These are phyloP conservation scores for Trichogramma evanescens DNA, from an alignment of 2,888 invertebrate species.

Conservation along the genomic window DNA sequence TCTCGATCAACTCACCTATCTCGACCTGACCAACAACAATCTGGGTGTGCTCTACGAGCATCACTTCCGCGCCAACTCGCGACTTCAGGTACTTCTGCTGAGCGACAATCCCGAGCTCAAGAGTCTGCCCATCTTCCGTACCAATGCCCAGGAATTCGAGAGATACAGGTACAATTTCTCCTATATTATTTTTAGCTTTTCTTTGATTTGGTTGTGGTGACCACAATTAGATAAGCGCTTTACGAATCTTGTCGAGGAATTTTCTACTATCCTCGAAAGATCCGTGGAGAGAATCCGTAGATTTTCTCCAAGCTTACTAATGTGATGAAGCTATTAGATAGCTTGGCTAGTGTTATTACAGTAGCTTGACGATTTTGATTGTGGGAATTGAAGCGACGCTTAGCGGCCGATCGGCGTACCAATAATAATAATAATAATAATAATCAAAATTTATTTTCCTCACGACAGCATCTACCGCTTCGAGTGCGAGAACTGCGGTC, in stretches of 20 bases:
- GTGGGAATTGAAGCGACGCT: too few species aligned
- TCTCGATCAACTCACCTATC: conserved; percentile 59
- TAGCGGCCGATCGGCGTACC: too few species aligned
- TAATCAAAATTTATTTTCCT: not conserved
- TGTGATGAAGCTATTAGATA: too few species aligned
- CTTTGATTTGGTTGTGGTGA: too few species aligned
- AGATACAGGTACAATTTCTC: conserved; percentile 33
- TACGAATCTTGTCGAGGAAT: too few species aligned
- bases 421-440: not conserved
- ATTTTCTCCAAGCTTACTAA: too few species aligned
- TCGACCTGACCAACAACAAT: conserved; percentile 69
- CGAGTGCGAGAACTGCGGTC: conserved; percentile 68
- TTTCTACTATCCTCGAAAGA: too few species aligned
- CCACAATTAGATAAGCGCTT: too few species aligned
- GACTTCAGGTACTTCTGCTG: conserved; percentile 63
- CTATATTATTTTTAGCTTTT: not conserved
- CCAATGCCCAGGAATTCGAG: conserved; percentile 46
- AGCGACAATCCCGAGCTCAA: conserved; percentile 64
- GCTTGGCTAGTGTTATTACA: too few species aligned
- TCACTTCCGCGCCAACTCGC: conserved; percentile 63
- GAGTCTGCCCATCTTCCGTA: conserved; percentile 63
- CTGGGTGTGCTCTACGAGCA: conserved; percentile 61
- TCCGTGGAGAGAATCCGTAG: too few species aligned
- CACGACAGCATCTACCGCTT: conserved; percentile 58
- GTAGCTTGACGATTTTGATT: too few species aligned